phyloP scores from a whole-genome alignment of 2,113 vertebrate species.

The Sphyrna mokarran region DNA sequence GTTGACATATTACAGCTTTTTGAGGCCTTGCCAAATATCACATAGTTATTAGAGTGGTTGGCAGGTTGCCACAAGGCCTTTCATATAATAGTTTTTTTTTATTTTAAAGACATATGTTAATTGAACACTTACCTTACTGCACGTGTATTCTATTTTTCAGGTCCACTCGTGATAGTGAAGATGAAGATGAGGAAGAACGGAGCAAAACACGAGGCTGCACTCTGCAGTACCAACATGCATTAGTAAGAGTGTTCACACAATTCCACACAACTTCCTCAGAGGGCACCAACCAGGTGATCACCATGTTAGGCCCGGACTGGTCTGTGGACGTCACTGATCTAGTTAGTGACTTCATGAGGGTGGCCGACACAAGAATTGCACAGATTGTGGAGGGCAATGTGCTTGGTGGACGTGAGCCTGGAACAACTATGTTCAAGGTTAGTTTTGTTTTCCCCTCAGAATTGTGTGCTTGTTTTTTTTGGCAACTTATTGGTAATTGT shows the following conservation, averaged over 20 bases:
- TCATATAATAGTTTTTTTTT: background rate
- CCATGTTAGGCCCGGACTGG: conserved; percentile 96
- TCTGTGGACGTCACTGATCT: conserved; percentile 93
- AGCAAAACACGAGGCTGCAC: conserved; percentile 81
- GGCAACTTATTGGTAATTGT: background rate
- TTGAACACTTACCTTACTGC: background rate
- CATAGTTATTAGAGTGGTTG: background rate
- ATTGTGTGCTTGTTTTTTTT: background rate
- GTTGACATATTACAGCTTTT: background rate
- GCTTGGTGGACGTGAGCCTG: conserved; percentile 80
- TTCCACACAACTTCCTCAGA: conserved; percentile 91
- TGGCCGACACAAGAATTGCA: conserved; percentile 77
- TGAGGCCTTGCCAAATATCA: background rate
- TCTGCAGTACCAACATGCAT: conserved; percentile 87
- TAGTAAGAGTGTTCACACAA: conserved; percentile 89
- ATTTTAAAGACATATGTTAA: background rate
- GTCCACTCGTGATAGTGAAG: conserved; percentile 82
- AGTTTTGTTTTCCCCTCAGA: conserved; percentile 6
- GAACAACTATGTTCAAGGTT: conserved; percentile 85
- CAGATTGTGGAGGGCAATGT: conserved; percentile 83
- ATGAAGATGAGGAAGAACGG: conserved; percentile 77
- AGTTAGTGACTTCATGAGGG: conserved; percentile 86
- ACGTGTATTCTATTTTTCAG: conserved; percentile 47
- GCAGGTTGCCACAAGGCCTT: background rate
- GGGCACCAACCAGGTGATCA: conserved; percentile 86